A percentile compares a stretch with the other conserved stretches of the same genome.
Conservation (phyloP, 2,888 invertebrate genomes). For the Prenolepis imparis region DNA sequence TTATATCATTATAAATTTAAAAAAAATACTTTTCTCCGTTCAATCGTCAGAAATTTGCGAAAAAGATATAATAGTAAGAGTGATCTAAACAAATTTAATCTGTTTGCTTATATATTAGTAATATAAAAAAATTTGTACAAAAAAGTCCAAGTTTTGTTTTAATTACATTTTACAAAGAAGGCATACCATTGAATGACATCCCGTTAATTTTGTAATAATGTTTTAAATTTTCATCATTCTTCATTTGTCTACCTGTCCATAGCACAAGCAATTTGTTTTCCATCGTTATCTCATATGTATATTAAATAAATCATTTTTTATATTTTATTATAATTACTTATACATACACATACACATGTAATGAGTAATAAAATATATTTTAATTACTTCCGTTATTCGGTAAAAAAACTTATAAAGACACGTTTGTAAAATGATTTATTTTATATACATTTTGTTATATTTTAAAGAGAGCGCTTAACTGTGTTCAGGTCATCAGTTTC, state of each 20-base stretch:
- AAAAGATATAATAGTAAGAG: constrained; percentile 47
- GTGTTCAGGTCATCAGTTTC: constrained; percentile 40
- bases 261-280: constrained; percentile 80
- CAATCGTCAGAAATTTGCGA: constrained; percentile 37
- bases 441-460: constrained; percentile 50
- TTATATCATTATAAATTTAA: background rate
- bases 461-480: constrained; percentile 44
- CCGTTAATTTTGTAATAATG: constrained; percentile 41
- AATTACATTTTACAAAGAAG: constrained; percentile 38
- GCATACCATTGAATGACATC: constrained; percentile 31
- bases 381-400: constrained; percentile 63
- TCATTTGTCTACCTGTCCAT: constrained; percentile 81
- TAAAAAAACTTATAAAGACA: constrained; percentile 49
- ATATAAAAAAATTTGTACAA: constrained; percentile 56
- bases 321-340: constrained; percentile 48
- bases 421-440: constrained; percentile 43
- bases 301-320: constrained; percentile 46
- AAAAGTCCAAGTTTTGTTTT: background rate
- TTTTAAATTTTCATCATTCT: constrained; percentile 54
- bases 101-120: constrained; percentile 1
- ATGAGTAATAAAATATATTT: constrained; percentile 68
- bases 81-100: constrained; percentile 40
- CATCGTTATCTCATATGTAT: constrained; percentile 49
- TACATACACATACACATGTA: background rate
- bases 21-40: constrained; percentile 58